These are phyloP conservation scores for Halcyon senegalensis DNA, from an alignment of 2,113 vertebrate species.

Conservation along the genomic window DNA sequence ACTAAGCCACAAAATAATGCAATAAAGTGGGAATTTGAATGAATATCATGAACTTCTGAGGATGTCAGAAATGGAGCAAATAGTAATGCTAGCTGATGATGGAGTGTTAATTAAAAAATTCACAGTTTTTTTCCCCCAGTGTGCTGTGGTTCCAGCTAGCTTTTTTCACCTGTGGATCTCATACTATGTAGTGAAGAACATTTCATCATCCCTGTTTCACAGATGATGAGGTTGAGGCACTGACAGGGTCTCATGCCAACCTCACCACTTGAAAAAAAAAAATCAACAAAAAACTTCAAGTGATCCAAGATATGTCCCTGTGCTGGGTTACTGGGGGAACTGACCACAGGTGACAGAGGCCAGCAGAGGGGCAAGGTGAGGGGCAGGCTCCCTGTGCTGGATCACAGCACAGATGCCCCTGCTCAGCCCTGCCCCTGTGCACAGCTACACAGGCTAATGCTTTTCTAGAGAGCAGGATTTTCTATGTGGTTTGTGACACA, in stretches of 20 bases:
- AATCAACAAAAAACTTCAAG: background rate
- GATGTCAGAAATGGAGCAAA: background rate
- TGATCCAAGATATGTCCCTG: accelerated
- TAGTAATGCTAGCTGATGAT: background rate
- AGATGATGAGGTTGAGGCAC: background rate
- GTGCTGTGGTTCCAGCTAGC: background rate
- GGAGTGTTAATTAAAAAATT: background rate
- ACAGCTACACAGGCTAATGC: background rate
- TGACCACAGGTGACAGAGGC: background rate
- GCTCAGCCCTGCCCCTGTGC: background rate
- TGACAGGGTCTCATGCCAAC: background rate
- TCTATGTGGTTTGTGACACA: background rate
- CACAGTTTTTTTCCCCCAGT: background rate
- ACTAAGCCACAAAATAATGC: background rate
- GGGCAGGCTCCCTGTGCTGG: background rate
- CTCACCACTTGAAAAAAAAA: background rate
- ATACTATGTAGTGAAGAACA: background rate
- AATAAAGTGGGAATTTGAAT: background rate
- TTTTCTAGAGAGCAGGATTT: background rate
- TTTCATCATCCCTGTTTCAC: background rate
- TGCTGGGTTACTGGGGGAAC: background rate
- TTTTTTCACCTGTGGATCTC: background rate
- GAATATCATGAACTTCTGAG: background rate
- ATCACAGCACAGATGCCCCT: accelerated
- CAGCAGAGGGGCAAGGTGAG: background rate